Base-by-base conservation (phyloP, 2,113 vertebrate species). In the Scatophagus argus region DNA sequence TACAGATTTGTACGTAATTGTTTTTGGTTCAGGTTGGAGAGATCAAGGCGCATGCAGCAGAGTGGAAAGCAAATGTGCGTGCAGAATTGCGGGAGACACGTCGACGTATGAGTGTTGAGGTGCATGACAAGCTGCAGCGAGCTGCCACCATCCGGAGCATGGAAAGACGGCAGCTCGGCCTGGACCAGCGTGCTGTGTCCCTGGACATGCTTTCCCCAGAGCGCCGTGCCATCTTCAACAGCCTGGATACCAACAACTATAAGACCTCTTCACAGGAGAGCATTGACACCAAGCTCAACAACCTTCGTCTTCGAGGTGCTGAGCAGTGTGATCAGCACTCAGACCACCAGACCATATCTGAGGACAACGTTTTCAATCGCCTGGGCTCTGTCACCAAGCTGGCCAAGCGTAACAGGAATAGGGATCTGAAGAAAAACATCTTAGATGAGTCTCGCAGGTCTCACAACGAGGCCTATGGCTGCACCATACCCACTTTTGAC, bases 321-420 rank as follows among this genome's bases (percentile, higher is more conserved):
- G 96, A 97, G 65, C 95, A 95, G 73, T 94, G 96, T 52, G 94
- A 94, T 70, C 94, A 90, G 8, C 93, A 93, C 0, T 67, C 86
- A 5, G 73, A 77, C 81, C 86, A 95, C 46, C 96, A 98, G 85
- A 96, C 96, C 0, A 87, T 95, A 0, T 98, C 97, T 0, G 97
- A 99, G 86, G 97, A 98, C 86, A 98, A 99, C 89, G 97, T 99
- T 87, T 95, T 98, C 79, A 99, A 99, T 90, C 97, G 97, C 55
- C 94, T 98, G 17, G 95, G 97, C 38, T 95, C 93, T 0, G 95
- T 96, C 4, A 95, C 96, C 72, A 96, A 88, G 74, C 91, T 96
- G 87, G 95, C 96, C 69, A 98, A 97, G 86, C 95, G 96, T 83
- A 89, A 68, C 86, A 96, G 96, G 93, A 97, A 95, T 90, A 95